Evolutionary conservation across 2,797 vertebrate species (phyloP), one percentile per base, ranked within the genome.

Genomic region (Agapornis canus): DNA sequence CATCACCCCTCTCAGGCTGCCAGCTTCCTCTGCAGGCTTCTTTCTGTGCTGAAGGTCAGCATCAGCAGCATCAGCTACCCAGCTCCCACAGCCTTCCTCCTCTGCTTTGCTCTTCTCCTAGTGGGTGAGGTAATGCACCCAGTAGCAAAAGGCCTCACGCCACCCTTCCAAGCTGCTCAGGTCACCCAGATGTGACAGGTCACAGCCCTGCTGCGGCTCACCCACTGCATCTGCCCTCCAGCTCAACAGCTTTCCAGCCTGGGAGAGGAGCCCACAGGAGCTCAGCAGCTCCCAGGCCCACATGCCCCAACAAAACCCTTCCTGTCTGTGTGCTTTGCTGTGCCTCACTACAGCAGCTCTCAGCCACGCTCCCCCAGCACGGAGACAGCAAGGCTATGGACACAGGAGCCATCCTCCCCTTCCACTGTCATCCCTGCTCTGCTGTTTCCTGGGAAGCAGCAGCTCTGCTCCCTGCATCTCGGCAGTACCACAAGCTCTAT

Each of bases 41-140:
- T 73, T 93, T 6, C 93, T 96, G 92, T 97, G 97, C 94, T 97
- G 98, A 37, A 98, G 89, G 91, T 98, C 98, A 60, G 98, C 98
- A 80, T 97, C 98, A 11, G 98, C 97, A 81, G 78, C 97, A 89
- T 95, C 98, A 88, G 98, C 98, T 51, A 95, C 64, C 2, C 59
- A 37, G 47, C 73, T 77, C 61, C 66, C 80, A 23, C 3, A 2
- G 17, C 91, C 2, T 71, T 93, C 93, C 48, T 88, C 97, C 51
- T 92, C 98, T n/a, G 97, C 98, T 72, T 69, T 94, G 81, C 98
- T 98, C 48, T 97, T 98, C 90, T 98, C 98, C 98, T 99, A 20
- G 14, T 1, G 5, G 3, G 32, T 4, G 26, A 35, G 61, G 80
- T 29, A 71, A 90, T 47, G 65, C 61, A 52, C 10, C 42, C 68